Percentiles rank a stretch among this genome's conserved stretches.
These are phyloP conservation scores for Zaprionus inermis DNA, from an alignment of 1,140 invertebrate species.

Conservation along the genomic window DNA sequence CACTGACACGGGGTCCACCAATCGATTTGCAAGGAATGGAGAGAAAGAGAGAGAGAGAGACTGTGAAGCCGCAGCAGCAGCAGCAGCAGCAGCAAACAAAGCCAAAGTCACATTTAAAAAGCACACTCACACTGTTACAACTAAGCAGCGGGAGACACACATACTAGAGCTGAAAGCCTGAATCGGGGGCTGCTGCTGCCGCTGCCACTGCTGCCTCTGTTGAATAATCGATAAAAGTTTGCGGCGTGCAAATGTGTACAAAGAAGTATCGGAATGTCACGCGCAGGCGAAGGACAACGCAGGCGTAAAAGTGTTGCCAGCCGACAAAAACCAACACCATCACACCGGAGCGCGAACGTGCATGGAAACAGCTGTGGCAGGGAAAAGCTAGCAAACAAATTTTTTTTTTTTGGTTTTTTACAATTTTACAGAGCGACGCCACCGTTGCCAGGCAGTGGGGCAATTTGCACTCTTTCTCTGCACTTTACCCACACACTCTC, in stretches of 20 bases:
- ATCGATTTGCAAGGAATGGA: slow-evolving; percentile 47
- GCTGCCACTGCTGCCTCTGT: slow-evolving; percentile 12
- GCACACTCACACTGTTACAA: slow-evolving; percentile 1
- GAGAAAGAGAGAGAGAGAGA: background rate
- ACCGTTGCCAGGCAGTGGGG: slow-evolving; percentile 56
- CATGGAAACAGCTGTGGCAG: slow-evolving; percentile 56
- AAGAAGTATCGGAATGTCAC: slow-evolving; percentile 75
- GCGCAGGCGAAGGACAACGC: slow-evolving; percentile 76
- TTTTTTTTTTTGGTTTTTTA: slow-evolving; percentile 6
- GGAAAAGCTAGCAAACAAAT: slow-evolving; percentile 31
- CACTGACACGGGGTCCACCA: slow-evolving; percentile 26
- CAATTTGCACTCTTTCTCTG: slow-evolving; percentile 7
- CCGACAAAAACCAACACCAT: slow-evolving; percentile 27
- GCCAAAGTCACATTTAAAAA: slow-evolving; percentile 12
- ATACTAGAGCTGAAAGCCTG: background rate
- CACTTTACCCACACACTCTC: no score
- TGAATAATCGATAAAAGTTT: slow-evolving; percentile 71
- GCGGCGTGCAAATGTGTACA: slow-evolving; percentile 69
- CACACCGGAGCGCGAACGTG: slow-evolving; percentile 8
- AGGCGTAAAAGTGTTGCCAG: slow-evolving; percentile 71
- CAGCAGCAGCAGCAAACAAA: slow-evolving; percentile 3
- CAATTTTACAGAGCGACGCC: slow-evolving; percentile 29
- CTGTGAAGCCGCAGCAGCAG: background rate
- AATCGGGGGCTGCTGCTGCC: background rate
- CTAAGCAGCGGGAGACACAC: slow-evolving; percentile 4